Evolutionary conservation across 1,140 invertebrate species (phyloP).

Genomic region (Anastatus disparis): DNA sequence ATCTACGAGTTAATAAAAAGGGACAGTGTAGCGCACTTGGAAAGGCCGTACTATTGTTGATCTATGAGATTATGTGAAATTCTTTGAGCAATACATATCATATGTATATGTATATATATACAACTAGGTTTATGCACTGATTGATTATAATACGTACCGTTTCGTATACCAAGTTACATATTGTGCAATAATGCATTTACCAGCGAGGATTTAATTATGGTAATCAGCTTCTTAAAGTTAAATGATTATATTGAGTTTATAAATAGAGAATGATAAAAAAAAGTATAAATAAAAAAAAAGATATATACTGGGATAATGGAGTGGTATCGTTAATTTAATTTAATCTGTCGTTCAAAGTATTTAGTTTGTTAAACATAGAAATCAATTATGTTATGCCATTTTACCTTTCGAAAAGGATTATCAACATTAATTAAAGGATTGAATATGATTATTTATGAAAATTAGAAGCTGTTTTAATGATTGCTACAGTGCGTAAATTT

Average conservation of each 20-base stretch:
- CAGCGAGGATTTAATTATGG: slow-evolving; percentile 20
- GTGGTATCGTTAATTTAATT: slow-evolving; percentile 2
- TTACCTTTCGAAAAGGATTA: no score
- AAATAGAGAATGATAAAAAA: slow-evolving; percentile 13
- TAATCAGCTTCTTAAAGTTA: slow-evolving; percentile 1
- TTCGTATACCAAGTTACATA: not conserved
- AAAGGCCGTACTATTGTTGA: not conserved
- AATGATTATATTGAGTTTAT: not conserved
- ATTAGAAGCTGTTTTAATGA: no score
- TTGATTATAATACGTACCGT: slow-evolving; percentile 15
- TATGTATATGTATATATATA: no score
- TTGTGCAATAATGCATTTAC: not conserved
- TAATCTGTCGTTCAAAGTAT: not conserved
- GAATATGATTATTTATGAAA: no score
- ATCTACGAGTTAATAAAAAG: no score
- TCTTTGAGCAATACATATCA: no score
- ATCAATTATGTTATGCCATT: not conserved
- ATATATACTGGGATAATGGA: no score
- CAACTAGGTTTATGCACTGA: slow-evolving; percentile 27
- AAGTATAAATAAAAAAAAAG: no score
- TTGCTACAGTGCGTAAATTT: no score
- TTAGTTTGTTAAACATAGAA: slow-evolving; percentile 3
- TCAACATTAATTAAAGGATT: no score
- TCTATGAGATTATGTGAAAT: slow-evolving; percentile 5
- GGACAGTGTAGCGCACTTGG: not conserved